Evolutionary conservation across 2,797 vertebrate species (phyloP).

Genomic region (Coluber constrictor): DNA sequence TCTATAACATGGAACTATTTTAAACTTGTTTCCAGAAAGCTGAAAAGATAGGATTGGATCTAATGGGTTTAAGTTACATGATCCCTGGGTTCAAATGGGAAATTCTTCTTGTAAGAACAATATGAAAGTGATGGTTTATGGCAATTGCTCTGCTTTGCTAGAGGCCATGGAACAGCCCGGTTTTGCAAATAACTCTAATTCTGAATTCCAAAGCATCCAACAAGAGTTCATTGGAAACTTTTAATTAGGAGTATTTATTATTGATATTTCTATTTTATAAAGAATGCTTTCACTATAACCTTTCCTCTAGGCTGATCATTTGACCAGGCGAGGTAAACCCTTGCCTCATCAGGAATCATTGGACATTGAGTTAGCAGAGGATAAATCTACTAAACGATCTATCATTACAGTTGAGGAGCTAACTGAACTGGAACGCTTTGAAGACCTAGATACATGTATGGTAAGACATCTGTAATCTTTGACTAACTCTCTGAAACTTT

Average conservation of each 20-base stretch:
- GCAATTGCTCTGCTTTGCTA: not conserved
- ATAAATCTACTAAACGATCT: conserved; percentile 80
- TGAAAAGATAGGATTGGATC: not conserved
- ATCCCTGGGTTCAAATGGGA: not conserved
- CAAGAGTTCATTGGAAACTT: not conserved
- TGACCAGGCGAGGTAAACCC: conserved; percentile 81
- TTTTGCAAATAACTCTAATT: not conserved
- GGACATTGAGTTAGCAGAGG: conserved; percentile 84
- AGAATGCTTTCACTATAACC: not conserved
- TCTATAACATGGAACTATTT: not conserved
- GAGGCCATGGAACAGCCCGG: not conserved
- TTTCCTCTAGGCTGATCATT: conserved; percentile 83
- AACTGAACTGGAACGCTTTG: conserved; percentile 88
- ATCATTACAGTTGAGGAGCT: conserved; percentile 75
- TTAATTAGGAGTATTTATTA: not conserved
- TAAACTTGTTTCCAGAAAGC: not conserved
- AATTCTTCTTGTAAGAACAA: not conserved
- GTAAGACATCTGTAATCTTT: conserved; percentile 65
- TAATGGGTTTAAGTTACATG: not conserved
- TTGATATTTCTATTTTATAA: not conserved
- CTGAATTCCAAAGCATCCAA: not conserved
- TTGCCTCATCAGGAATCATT: conserved; percentile 82
- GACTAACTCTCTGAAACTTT: not conserved
- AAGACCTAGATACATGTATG: conserved; percentile 94
- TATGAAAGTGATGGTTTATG: not conserved